These are phyloP conservation scores for Petrocephalus microphthalmus DNA, from an alignment of 2,113 vertebrate species.

Conservation along the genomic window DNA sequence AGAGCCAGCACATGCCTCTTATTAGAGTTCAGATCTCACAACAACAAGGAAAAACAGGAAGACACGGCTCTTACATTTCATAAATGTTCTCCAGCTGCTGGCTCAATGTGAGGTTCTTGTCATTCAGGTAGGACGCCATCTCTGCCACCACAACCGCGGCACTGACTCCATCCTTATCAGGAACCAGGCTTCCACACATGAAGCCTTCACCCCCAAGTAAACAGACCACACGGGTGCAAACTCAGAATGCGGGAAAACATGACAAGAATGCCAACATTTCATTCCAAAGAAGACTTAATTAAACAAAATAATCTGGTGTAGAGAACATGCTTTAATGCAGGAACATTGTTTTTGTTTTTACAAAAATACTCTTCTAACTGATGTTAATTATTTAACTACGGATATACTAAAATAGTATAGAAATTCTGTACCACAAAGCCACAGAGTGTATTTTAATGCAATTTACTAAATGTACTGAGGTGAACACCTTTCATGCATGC, in stretches of 20 bases:
- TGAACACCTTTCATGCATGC: background rate
- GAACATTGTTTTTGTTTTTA: too few species aligned
- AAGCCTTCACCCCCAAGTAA: constrained; percentile 62
- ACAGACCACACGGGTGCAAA: background rate
- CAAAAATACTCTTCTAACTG: too few species aligned
- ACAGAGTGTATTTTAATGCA: background rate
- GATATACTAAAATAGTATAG: background rate
- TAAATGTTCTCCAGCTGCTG: constrained; percentile 76
- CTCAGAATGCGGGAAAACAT: background rate
- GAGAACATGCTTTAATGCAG: background rate
- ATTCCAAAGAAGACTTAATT: background rate
- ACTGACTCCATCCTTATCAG: constrained; percentile 94
- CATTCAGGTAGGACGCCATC: constrained; percentile 77
- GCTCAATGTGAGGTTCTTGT: constrained; percentile 59
- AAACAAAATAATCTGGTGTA: background rate
- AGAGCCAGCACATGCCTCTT: background rate
- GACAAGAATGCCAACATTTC: background rate
- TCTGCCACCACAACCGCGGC: constrained; percentile 81
- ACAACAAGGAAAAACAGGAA: background rate
- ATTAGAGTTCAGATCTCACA: background rate
- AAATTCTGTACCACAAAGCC: background rate
- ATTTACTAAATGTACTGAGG: background rate
- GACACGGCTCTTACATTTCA: constrained; percentile 61
- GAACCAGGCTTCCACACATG: constrained; percentile 77
- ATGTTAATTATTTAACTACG: background rate